Evolutionary conservation across 2,888 invertebrate species (phyloP), one percentile per base, ranked within the genome.

Genomic region (Scaptomyza tumidula): DNA sequence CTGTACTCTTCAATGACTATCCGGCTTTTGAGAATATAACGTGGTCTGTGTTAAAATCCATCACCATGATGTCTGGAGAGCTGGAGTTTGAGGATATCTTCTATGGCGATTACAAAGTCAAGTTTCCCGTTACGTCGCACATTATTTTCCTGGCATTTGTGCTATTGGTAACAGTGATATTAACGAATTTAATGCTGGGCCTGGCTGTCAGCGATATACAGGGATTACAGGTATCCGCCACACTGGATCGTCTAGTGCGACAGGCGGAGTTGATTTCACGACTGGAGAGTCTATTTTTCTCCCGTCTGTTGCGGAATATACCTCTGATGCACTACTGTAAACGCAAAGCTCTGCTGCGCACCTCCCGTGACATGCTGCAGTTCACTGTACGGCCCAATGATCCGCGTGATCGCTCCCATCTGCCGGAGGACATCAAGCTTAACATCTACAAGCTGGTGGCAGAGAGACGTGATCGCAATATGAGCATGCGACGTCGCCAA

Each of bases 61-160:
- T 97, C 13, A 95, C 97, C 82, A 97, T 97, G 97, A 96, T 97
- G 97, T 96, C 96, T 0, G 97, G 97, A 0, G 97, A 97, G 90
- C 90, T 97, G 52, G 97, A 97, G 90, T 96, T 96, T 77, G 97
- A 97, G 89, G 96, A 97, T 81, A 95, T 97, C 71, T 97, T 97
- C 90, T 96, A 95, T 78, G 93, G 93, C 43, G 93, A 94, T 64
- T 90, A 91, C 1, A 91, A 93, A 46, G 93, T 95, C 11, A 93
- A 94, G 64, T 96, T 95, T 89, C 95, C 95, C 0, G 93, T 94
- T 10, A 96, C 97, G 0, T 94, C 96, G 0, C 96, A 97, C 78
- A 93, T 95, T 4, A 94, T 97, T 93, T 96, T 96, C 74, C 91
- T 96, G 3, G 93, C 94, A 46, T 97, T 97, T 91, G 96, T 97